Evolutionary conservation across 2,797 vertebrate genomes (phyloP).

Genomic region (Anguilla anguilla): DNA sequence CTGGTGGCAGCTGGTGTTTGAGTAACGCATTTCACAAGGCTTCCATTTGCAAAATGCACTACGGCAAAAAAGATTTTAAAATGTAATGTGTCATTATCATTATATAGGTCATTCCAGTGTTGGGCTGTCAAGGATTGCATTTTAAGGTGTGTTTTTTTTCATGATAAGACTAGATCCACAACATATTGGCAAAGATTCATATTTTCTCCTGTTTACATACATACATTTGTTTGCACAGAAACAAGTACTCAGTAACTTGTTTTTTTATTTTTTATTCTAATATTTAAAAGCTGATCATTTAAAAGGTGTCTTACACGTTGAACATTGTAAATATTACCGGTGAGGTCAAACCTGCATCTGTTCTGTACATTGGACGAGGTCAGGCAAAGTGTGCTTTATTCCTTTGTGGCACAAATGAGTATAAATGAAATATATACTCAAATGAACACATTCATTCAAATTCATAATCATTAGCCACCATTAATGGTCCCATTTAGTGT

Average conservation of each 20-base stretch:
- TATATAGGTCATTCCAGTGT: constrained; percentile 62
- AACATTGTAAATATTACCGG: neutral
- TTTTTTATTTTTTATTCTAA: constrained; percentile 48
- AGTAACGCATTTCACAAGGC: constrained; percentile 1
- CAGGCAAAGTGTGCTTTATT: constrained; percentile 25
- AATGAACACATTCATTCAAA: too few relatives aligned
- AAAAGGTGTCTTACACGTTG: neutral
- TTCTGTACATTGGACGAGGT: neutral
- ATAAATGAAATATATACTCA: neutral
- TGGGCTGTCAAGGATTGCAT: constrained; percentile 39
- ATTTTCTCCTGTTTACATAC: constrained; percentile 60
- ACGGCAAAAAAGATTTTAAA: constrained; percentile 37
- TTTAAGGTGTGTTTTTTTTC: neutral
- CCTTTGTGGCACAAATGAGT: constrained; percentile 47
- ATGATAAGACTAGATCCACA: constrained; percentile 32
- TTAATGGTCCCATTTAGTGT: neutral
- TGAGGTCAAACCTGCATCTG: constrained; percentile 14
- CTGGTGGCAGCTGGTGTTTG: constrained; percentile 35
- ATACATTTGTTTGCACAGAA: constrained; percentile 65
- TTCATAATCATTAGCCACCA: neutral
- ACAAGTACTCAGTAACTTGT: constrained; percentile 33
- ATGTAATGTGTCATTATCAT: constrained; percentile 45
- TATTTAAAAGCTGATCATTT: constrained; percentile 24
- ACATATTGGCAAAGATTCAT: constrained; percentile 52
- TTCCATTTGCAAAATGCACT: constrained; percentile 41